Evolutionary conservation across 2,797 vertebrate genomes (phyloP), one percentile per base, ranked within the genome.

Genomic region (Tangara arthus): DNA sequence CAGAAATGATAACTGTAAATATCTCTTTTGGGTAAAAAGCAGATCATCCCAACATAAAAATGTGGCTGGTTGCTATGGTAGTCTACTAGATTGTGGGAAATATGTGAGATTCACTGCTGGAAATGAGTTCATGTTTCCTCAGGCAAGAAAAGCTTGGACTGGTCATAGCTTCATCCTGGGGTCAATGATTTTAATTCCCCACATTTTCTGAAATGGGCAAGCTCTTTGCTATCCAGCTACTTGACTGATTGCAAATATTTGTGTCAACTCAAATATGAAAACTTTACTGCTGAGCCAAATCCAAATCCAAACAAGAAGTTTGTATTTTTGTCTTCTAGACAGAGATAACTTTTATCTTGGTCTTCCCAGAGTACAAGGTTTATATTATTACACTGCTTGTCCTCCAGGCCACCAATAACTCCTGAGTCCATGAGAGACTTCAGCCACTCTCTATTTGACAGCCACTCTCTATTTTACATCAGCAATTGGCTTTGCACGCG

Each of bases 261-360:
- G 6, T 50, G 42, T 78, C 37, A 88, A 63, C 28, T 88, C 16
- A 60, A 47, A 82, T 22, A 20, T 46, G 8, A 87, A 90, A 70
- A 27, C 2, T 88, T 86, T 34, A 52, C 26, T 70, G 9, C 15
- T 32, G 35, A 86, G 56, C 3, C 30, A 14, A 81, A 30, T 52
- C 13, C 39, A 37, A 37, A 37, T 37, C 37, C 37, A 37, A 37
- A 37, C 16, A 55, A 89, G 78, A 75, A 24, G 11, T 61, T 37
- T 65, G 8, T 18, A 15, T 49, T 88, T 93, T 78, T 86, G 35
- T 84, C 47, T 88, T 78, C 26, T 37, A 63, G 70, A 42, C 26
- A 61, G 39, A 94, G 42, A 93, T 64, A 87, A 82, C 27, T 12
- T 86, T 78, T 88, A 59, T 78, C 42, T 81, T 37, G 18, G 26